Conservation (phyloP, 30 jellyfish, hydroid and myxozoan species). For the Cassiopea xamachana region DNA sequence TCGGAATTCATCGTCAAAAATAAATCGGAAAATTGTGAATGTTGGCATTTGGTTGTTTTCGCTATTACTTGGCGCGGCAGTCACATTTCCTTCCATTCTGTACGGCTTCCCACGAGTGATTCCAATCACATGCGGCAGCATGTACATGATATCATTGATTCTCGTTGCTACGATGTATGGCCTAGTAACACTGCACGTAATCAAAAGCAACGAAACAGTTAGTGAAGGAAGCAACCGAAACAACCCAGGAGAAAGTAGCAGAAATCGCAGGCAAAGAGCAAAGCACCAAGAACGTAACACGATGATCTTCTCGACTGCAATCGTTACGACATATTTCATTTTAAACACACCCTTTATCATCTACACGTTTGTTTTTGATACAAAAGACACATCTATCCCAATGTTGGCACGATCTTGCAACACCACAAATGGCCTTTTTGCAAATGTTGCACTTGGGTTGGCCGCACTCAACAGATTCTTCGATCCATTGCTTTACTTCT, state of each 20-base stretch:
- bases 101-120: constrained; percentile 10
- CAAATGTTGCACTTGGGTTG: constrained; percentile 20
- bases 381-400: background rate
- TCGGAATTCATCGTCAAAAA: background rate
- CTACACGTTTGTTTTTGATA: constrained; percentile 1
- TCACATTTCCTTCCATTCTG: background rate
- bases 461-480: background rate
- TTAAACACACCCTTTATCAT: constrained; percentile 7
- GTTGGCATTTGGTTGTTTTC: constrained; percentile 10
- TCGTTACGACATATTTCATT: constrained; percentile 14
- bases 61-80: background rate
- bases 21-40: background rate
- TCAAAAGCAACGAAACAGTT: background rate
- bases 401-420: constrained; percentile 14
- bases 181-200: background rate
- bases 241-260: background rate
- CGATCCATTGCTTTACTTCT: constrained; percentile 23
- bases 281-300: background rate
- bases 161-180: constrained; percentile 15
- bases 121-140: background rate
- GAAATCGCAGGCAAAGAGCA: background rate
- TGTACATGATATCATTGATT: background rate
- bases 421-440: constrained; percentile 9
- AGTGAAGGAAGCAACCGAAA: background rate
- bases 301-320: background rate